Base-by-base conservation (phyloP, 2,113 vertebrate species). In the Leptocoma aspasia region DNA sequence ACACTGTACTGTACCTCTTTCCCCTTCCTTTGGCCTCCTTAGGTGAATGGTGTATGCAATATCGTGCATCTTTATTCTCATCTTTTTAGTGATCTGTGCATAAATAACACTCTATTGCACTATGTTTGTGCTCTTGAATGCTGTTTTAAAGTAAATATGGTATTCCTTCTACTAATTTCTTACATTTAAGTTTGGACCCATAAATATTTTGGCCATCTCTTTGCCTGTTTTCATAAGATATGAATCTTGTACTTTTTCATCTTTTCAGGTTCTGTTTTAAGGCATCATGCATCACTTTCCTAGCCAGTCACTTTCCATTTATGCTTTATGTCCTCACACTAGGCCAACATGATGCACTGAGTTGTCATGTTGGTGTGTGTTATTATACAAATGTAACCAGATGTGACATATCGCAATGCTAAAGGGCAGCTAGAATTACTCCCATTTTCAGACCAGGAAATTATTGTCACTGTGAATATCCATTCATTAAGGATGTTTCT, bases 371-470 rank as follows among this genome's bases (percentile, higher is more conserved):
- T 92, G 59, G 61, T 33, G 7, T 59, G 28, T 72, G 37, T 76
- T 86, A 47, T 52, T 37, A 21, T 50, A 54, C 56, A 65, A 28
- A 15, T 16, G 19, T 66, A 92, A 94, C 26, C 24, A 77, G 64
- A 94, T 45, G 42, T 95, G 95, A 90, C 95, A 94, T 50, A 87
- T 82, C 0, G 0, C 39, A 63, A 15, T 64, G 87, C 76, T 85
- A 50, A 79, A 78, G 72, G 85, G 90, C 59, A 93, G 42, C 28
- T 95, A 82, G 61, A 96, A 92, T 93, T 92, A 92, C 47, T 92
- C 37, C 45, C 15, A 4, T 79, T 96, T 95, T 86, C 65, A 94
- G 44, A 93, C 53, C 72, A 94, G 91, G 90, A 95, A 95, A 90
- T 73, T 42, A 20, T 90, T 97, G 92, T 96, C 94, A 92, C 26